Conservation (phyloP, 2,888 invertebrate species). For the Galeopsomyia nigrocyanea region DNA sequence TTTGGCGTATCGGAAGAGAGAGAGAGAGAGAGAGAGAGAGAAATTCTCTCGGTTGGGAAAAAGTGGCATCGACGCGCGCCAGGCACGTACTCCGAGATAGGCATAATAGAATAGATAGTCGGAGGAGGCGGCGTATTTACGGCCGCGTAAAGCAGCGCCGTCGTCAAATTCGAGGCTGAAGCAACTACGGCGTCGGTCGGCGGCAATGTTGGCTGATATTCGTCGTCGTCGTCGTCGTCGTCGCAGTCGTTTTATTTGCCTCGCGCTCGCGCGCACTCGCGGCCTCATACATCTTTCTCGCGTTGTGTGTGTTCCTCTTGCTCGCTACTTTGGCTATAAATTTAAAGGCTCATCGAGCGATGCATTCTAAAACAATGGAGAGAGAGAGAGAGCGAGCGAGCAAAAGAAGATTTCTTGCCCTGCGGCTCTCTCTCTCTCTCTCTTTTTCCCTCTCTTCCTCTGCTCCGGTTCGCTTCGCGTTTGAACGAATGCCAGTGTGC, state of each 20-base stretch:
- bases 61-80: slow-evolving; percentile 27
- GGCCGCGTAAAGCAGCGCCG: slow-evolving; percentile 63
- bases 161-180: slow-evolving; percentile 9
- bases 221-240: slow-evolving; percentile 20
- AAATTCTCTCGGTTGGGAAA: slow-evolving; percentile 8
- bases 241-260: not conserved
- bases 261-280: slow-evolving; percentile 4
- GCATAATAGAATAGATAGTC: slow-evolving; percentile 65
- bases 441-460: not conserved
- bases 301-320: not conserved
- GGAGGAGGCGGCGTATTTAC: slow-evolving; percentile 64
- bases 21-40: slow-evolving; percentile 49
- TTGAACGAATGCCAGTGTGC: not conserved
- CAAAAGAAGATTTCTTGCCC: slow-evolving; percentile 11
- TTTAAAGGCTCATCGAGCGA: slow-evolving; percentile 27
- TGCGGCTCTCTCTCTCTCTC: not conserved
- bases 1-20: slow-evolving; percentile 8
- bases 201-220: slow-evolving; percentile 11
- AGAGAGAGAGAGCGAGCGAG: too few relatives aligned
- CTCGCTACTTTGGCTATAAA: slow-evolving; percentile 22
- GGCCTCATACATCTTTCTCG: not conserved
- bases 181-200: not conserved
- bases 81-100: slow-evolving; percentile 49
- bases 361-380: slow-evolving; percentile 21
- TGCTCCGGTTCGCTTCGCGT: not conserved